Conservation (phyloP, 2,113 vertebrate species). For the Rynchops niger region DNA sequence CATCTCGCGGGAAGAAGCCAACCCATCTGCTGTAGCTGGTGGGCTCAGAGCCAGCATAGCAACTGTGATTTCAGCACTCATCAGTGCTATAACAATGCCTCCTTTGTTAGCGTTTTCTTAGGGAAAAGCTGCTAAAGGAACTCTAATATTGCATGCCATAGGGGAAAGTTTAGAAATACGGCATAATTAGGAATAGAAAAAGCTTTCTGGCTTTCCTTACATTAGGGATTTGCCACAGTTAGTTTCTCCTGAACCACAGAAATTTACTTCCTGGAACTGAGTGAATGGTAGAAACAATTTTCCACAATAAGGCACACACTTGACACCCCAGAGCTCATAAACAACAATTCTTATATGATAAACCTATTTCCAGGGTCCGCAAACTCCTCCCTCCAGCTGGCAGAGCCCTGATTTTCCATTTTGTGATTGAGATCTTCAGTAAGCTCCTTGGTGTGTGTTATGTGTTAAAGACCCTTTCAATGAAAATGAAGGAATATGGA, state of each 20-base stretch:
- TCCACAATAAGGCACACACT: background rate
- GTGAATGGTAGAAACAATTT: background rate
- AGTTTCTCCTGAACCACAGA: slow-evolving; percentile 20
- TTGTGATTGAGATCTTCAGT: background rate
- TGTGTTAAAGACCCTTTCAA: background rate
- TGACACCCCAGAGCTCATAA: background rate
- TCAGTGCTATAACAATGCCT: background rate
- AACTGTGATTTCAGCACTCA: background rate
- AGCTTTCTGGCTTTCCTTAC: background rate
- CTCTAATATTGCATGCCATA: background rate
- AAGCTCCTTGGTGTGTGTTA: background rate
- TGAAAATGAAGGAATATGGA: background rate
- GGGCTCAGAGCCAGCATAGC: background rate
- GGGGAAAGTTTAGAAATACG: background rate
- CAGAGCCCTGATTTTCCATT: background rate
- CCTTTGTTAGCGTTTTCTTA: background rate
- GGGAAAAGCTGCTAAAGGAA: background rate
- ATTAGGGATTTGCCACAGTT: background rate
- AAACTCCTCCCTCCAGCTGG: background rate
- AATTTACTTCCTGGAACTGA: background rate
- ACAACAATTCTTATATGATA: background rate
- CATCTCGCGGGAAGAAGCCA: background rate
- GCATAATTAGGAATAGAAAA: background rate
- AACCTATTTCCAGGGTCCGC: background rate
- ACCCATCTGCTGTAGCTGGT: background rate